These are phyloP conservation scores for Phasianus colchicus DNA, from an alignment of 2,113 vertebrate species.

Conservation along the genomic window DNA sequence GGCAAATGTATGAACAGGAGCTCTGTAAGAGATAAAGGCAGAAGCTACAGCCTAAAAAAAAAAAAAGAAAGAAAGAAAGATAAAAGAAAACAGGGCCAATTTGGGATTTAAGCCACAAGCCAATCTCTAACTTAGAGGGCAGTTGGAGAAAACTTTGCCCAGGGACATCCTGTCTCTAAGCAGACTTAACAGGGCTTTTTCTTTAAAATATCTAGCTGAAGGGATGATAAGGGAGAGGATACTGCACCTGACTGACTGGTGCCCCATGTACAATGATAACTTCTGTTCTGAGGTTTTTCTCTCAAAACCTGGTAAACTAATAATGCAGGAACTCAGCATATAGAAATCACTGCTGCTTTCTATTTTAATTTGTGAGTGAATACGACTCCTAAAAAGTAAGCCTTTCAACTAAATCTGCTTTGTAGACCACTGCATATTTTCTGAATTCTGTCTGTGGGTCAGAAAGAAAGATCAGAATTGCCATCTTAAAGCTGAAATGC, in stretches of 20 bases:
- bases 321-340: neutral
- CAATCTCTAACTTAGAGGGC: neutral
- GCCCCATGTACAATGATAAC: fast-evolving
- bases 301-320: neutral
- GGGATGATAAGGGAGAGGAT: neutral
- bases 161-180: neutral
- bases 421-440: neutral
- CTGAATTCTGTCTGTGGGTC: conserved; percentile 6
- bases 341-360: neutral
- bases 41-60: neutral
- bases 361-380: neutral
- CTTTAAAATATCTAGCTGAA: neutral
- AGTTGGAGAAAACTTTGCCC: neutral
- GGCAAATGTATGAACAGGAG: neutral
- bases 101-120: neutral
- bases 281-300: neutral
- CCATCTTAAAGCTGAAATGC: neutral
- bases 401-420: neutral
- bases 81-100: neutral
- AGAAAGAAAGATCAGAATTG: neutral
- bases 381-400: neutral
- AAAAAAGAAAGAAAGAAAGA: no score
- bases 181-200: neutral
- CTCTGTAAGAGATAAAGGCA: neutral
- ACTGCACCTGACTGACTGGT: neutral